These are phyloP conservation scores for Oligia fasciuncula DNA, from an alignment of 2,888 invertebrate species.

Conservation along the genomic window DNA sequence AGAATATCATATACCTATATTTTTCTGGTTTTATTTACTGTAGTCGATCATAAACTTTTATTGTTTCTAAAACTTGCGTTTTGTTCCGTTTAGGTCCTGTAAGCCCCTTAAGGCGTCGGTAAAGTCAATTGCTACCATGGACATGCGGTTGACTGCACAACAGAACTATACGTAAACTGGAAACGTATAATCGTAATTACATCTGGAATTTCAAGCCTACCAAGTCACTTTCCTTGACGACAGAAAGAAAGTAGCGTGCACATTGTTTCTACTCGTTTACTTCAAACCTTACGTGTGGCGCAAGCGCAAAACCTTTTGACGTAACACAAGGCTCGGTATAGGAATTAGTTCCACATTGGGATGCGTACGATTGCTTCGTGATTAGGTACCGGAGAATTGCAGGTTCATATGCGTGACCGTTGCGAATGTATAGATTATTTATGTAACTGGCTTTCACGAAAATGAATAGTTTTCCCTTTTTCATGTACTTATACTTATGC, in stretches of 20 bases:
- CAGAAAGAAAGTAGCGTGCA: conserved; percentile 51
- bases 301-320: conserved; percentile 36
- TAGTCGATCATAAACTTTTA: no score
- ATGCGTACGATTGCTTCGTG: conserved; percentile 72
- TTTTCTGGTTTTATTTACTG: no score
- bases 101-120: no score
- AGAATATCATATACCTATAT: no score
- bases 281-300: conserved; percentile 38
- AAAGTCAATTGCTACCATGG: neutral
- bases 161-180: conserved; percentile 9
- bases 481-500: conserved; percentile 13
- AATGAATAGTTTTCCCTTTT: conserved; percentile 59
- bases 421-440: conserved; percentile 64
- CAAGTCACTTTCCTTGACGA: conserved; percentile 53
- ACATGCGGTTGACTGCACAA: neutral
- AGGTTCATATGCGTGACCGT: conserved; percentile 72
- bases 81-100: no score
- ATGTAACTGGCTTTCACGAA: conserved; percentile 75
- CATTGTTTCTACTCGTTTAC: conserved; percentile 31
- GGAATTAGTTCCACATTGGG: conserved; percentile 62
- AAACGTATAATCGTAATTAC: conserved; percentile 34
- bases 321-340: conserved; percentile 41
- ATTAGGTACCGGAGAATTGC: conserved; percentile 62
- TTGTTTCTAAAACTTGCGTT: no score
- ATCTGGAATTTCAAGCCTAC: conserved; percentile 44